Percentiles rank a stretch among this genome's conserved stretches.
Evolutionary conservation across 2,797 vertebrate genomes (phyloP).

Genomic region (Halcyon leucocephala): DNA sequence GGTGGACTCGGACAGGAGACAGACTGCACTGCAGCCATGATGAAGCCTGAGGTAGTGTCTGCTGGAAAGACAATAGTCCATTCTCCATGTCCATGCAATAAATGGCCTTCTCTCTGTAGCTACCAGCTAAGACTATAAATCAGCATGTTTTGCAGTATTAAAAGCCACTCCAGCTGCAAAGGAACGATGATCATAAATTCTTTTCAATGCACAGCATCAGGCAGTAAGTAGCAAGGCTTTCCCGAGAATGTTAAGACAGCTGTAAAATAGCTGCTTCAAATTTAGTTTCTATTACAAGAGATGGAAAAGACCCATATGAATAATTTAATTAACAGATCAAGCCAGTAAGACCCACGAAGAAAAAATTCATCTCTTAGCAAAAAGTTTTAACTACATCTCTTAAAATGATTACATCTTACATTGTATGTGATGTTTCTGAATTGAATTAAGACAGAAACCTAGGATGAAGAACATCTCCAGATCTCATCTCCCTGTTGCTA

Average conservation of each 20-base stretch:
- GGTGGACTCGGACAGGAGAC: background rate
- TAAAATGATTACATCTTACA: background rate
- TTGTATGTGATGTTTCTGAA: background rate
- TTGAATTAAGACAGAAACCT: background rate
- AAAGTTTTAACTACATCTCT: background rate
- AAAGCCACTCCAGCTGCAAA: slow-evolving; percentile 42
- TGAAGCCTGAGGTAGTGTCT: slow-evolving; percentile 43
- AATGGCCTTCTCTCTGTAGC: slow-evolving; percentile 6
- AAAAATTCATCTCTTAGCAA: background rate
- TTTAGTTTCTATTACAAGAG: background rate
- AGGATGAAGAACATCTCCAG: background rate
- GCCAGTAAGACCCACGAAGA: background rate
- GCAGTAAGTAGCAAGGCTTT: background rate
- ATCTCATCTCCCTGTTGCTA: background rate
- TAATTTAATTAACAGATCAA: slow-evolving; percentile 14
- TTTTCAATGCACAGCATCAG: slow-evolving; percentile 23
- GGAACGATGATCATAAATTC: slow-evolving; percentile 41
- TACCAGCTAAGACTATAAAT: slow-evolving; percentile 43
- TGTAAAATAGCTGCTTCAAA: slow-evolving; percentile 32
- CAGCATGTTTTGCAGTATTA: slow-evolving; percentile 40
- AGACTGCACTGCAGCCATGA: background rate
- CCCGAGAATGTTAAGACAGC: background rate
- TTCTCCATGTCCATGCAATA: slow-evolving; percentile 6
- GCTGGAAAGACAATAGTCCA: background rate
- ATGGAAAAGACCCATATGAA: background rate